A percentile compares a stretch with the other conserved stretches of the same genome.
These are phyloP conservation scores for Hemibagrus wyckioides DNA, from an alignment of 2,113 vertebrate genomes.

Conservation along the genomic window DNA sequence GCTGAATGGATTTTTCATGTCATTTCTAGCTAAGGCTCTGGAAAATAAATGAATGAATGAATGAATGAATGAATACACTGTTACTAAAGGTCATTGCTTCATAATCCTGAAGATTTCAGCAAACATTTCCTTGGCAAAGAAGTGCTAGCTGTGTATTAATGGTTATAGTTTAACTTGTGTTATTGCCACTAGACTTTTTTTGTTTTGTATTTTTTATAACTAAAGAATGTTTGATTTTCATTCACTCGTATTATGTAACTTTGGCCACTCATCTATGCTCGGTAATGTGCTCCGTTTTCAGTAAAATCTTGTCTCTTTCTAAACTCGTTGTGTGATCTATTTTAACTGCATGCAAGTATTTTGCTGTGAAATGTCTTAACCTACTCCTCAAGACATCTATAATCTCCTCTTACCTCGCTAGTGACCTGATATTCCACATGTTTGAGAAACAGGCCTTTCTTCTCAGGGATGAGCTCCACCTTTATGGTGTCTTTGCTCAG, in stretches of 20 bases:
- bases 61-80: no score
- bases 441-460: constrained; percentile 97
- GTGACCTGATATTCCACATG: constrained; percentile 96
- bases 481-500: constrained; percentile 82
- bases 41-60: background rate
- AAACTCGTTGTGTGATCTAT: background rate
- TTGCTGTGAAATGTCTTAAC: background rate
- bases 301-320: background rate
- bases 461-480: constrained; percentile 94
- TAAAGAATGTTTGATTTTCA: background rate
- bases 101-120: background rate
- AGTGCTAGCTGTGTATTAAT: background rate
- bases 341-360: background rate
- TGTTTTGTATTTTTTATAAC: no score
- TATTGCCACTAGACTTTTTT: background rate
- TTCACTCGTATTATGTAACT: background rate
- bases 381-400: no score
- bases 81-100: background rate
- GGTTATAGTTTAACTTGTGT: background rate
- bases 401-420: constrained; percentile 80
- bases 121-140: background rate
- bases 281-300: background rate
- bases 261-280: background rate
- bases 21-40: background rate
- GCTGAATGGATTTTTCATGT: background rate